phyloP scores from a whole-genome alignment of 2,888 invertebrate species.

The Spisula subtruncata region DNA sequence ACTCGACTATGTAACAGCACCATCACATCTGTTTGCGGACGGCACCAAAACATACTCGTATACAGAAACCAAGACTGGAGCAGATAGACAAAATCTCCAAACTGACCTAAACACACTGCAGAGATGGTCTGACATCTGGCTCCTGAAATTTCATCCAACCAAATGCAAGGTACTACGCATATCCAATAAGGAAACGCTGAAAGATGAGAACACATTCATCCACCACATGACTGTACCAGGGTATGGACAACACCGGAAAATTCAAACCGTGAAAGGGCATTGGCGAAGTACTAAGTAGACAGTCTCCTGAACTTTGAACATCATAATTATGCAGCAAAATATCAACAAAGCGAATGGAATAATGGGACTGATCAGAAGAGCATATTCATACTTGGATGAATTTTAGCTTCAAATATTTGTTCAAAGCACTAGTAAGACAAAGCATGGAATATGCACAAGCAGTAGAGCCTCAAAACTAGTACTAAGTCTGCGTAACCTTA shows the following conservation, averaged over 20 bases:
- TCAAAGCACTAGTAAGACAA: not conserved
- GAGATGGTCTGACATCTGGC: slow-evolving; percentile 35
- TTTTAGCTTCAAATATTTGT: not conserved
- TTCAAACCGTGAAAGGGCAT: not conserved
- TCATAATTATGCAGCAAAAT: not conserved
- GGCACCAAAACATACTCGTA: not conserved
- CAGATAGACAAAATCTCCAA: not conserved
- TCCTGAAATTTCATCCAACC: slow-evolving; percentile 47
- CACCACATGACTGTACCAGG: not conserved
- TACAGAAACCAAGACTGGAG: not conserved
- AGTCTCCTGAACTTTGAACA: not conserved
- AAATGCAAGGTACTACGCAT: slow-evolving; percentile 45
- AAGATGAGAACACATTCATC: not conserved
- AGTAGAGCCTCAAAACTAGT: too few species aligned
- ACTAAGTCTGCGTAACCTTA: too few species aligned
- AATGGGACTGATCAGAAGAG: not conserved
- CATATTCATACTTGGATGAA: not conserved
- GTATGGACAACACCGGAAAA: not conserved
- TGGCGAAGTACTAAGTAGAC: not conserved
- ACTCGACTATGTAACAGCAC: too few species aligned
- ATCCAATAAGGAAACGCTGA: not conserved
- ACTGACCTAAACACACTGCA: slow-evolving; percentile 4
- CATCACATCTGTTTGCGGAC: not conserved
- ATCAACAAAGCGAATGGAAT: not conserved
- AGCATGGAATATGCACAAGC: too few species aligned